Base-by-base conservation (phyloP, 2,888 invertebrate species). In the Cremastinae sp. region DNA sequence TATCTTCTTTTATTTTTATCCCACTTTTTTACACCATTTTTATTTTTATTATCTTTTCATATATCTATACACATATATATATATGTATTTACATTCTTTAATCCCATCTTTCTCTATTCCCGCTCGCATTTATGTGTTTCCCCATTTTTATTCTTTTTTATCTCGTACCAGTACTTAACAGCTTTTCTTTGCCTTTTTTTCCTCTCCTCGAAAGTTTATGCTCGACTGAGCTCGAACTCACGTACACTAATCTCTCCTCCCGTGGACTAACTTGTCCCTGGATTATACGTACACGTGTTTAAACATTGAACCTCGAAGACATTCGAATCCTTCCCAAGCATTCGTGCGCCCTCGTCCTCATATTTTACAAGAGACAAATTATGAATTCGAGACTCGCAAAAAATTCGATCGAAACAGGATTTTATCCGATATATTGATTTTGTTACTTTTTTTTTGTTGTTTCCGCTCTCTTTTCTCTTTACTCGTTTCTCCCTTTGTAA, bases 71-170 rank as follows among this genome's bases (percentile, higher is more conserved):
- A 2, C 9, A 1, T 41, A 5, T n/a, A 41, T 41, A 5, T 8
- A 1, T 41, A 2, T 41, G 2, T 41, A 1, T 41, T 41, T 41
- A 2, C 41, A 20, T 39, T 51, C 64, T 49, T 53, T 70, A 47
- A 35, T 72, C 70, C 55, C 58, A 56, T 75, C 53, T 66, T 74
- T 45, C 47, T 22, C 56, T 61, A 66, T 41, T 68, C 74, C 79
- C 77, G 74, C 75, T 10, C 35, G 75, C 78, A 76, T 78, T 41
- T 58, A 58, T 62, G 12, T 28, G 39, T 59, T 64, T 66, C 51
- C 37, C 51, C 18, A 2, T 47, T 16, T 55, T 12, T 53, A 55
- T 35, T 20, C 20, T 37, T 8, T 14, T 49, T 16, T 12, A 35
- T 41, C 59, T 55, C 65, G 12, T 66, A 69, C 64, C 65, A 65